These are phyloP conservation scores for Trissolcus basalis DNA, from an alignment of 1,140 invertebrate species.

Conservation along the genomic window DNA sequence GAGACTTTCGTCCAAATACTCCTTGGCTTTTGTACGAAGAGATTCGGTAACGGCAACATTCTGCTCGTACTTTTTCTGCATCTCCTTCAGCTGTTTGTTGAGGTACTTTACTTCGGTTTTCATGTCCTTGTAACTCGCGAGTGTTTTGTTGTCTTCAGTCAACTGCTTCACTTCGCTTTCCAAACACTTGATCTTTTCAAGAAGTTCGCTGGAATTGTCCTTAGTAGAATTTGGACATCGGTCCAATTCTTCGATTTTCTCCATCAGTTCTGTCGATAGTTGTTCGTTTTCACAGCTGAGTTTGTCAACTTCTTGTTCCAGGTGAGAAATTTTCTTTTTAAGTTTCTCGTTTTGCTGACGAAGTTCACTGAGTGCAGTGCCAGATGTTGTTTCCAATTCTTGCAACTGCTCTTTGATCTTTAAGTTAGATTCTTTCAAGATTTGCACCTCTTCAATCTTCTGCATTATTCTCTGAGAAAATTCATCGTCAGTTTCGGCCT, in stretches of 20 bases:
- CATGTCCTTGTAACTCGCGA: conserved; percentile 15
- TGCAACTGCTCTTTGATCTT: too few relatives aligned
- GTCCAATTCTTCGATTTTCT: neutral
- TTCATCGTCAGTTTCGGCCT: too few relatives aligned
- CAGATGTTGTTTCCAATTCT: too few relatives aligned
- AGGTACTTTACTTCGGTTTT: conserved; percentile 60
- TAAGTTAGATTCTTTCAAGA: too few relatives aligned
- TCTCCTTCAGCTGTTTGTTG: conserved; percentile 55
- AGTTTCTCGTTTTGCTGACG: too few relatives aligned
- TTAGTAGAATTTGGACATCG: neutral
- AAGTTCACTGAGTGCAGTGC: too few relatives aligned
- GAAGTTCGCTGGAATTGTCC: neutral
- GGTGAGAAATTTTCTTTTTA: too few relatives aligned
- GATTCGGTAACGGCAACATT: conserved; percentile 42
- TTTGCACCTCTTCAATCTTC: too few relatives aligned
- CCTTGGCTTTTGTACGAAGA: conserved; percentile 53
- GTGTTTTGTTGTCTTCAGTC: conserved; percentile 30
- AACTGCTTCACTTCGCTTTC: neutral
- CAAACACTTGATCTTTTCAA: neutral
- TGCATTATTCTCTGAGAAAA: too few relatives aligned
- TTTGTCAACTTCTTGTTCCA: too few relatives aligned
- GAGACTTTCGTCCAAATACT: conserved; percentile 58
- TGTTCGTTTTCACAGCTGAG: too few relatives aligned
- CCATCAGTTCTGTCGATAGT: neutral
- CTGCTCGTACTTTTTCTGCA: conserved; percentile 62